These are phyloP conservation scores for Caenorhabditis virilis DNA, from an alignment of 2,888 invertebrate species.

Conservation along the genomic window DNA sequence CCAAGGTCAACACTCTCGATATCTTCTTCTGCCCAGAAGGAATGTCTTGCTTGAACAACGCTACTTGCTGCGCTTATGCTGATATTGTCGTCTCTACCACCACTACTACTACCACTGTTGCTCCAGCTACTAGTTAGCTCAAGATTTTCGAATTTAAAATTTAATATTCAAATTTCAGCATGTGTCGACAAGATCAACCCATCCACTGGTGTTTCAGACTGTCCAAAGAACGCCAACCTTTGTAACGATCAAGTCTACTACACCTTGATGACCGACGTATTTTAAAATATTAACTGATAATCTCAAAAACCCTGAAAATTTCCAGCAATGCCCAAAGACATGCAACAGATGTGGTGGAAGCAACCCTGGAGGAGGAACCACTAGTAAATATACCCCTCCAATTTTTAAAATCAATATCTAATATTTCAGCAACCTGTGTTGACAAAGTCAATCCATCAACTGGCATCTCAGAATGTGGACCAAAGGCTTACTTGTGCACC, in stretches of 20 bases:
- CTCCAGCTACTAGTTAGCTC: too few relatives aligned
- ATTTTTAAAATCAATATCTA: too few relatives aligned
- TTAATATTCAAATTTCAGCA: constrained; percentile 2
- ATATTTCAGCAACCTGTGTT: constrained; percentile 14
- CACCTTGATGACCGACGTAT: constrained; percentile 26
- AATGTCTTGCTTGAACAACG: constrained; percentile 25
- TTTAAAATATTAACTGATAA: not conserved
- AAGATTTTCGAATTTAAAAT: constrained; percentile 2
- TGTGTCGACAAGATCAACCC: constrained; percentile 31
- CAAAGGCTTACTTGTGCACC: constrained; percentile 37
- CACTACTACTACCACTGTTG: constrained; percentile 19
- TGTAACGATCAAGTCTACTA: constrained; percentile 31
- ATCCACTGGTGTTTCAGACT: constrained; percentile 33
- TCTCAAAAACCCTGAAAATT: not conserved
- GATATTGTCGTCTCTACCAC: constrained; percentile 20
- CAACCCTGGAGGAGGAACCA: too few relatives aligned
- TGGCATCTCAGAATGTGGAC: constrained; percentile 35
- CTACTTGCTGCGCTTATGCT: constrained; percentile 28
- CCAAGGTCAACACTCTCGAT: constrained; percentile 14
- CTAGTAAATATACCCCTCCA: too few relatives aligned
- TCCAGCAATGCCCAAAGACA: constrained; percentile 8
- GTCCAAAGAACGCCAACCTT: constrained; percentile 25
- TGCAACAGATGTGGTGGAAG: constrained; percentile 6
- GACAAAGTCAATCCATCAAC: constrained; percentile 36
- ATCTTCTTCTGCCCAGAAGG: constrained; percentile 31